Percentiles rank a stretch among this genome's conserved stretches.
These are phyloP conservation scores for Colius striatus DNA, from an alignment of 2,113 vertebrate species.

Conservation along the genomic window DNA sequence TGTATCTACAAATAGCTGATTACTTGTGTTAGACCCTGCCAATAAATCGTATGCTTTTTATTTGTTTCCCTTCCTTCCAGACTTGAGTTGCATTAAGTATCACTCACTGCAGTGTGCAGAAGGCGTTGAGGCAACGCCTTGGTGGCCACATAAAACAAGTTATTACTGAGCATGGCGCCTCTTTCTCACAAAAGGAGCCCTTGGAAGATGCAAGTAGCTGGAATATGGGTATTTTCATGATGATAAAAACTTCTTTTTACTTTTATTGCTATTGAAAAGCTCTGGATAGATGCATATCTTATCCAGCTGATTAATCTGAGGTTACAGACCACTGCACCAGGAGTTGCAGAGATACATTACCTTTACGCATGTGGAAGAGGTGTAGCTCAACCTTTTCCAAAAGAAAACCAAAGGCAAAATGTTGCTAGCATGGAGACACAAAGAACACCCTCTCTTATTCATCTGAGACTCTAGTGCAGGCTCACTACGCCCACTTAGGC, in stretches of 20 bases:
- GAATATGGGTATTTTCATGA: constrained; percentile 22
- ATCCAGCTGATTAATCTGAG: constrained; percentile 19
- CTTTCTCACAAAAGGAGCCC: not conserved
- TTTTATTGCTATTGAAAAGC: constrained; percentile 33
- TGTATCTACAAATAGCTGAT: constrained; percentile 27
- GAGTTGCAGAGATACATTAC: not conserved
- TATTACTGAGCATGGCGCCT: not conserved
- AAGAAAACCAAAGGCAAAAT: constrained; percentile 29
- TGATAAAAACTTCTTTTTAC: constrained; percentile 22
- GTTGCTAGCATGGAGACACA: constrained; percentile 4
- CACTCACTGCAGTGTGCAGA: not conserved
- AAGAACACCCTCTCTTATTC: constrained; percentile 32
- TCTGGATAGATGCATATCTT: not conserved
- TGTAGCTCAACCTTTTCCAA: not conserved
- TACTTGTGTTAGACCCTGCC: not conserved
- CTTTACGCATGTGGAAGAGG: not conserved
- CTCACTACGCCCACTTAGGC: constrained; percentile 19
- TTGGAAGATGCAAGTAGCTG: constrained; percentile 31
- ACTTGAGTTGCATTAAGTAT: not conserved
- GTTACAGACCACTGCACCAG: not conserved
- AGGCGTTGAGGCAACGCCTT: not conserved
- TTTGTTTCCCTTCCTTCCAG: constrained; percentile 2
- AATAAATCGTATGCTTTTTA: constrained; percentile 2
- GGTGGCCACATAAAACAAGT: constrained; percentile 14
- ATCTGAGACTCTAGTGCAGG: not conserved